These are phyloP conservation scores for Caenorhabditis brenneri DNA, from an alignment of 1,140 invertebrate species.

Conservation along the genomic window DNA sequence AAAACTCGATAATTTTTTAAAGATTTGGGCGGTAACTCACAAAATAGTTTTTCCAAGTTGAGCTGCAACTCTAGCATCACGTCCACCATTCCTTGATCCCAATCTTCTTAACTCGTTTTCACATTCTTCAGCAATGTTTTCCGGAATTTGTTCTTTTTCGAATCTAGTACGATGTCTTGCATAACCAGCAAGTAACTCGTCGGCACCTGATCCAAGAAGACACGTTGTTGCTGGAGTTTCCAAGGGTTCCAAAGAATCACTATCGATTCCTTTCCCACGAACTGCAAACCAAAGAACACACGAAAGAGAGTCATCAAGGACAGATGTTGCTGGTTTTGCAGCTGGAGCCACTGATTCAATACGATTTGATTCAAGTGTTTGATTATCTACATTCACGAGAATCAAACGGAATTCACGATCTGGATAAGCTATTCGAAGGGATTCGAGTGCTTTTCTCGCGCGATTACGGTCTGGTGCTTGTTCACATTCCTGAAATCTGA, in stretches of 20 bases:
- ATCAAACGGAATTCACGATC: conserved; percentile 24
- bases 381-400: conserved; percentile 43
- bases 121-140: conserved; percentile 50
- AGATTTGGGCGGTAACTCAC: not conserved
- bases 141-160: conserved; percentile 14
- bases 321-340: conserved; percentile 75
- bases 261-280: conserved; percentile 75
- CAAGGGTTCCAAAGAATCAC: not conserved
- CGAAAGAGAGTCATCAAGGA: conserved; percentile 91
- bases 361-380: not conserved
- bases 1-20: no score
- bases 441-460: not conserved
- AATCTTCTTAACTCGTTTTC: conserved; percentile 55
- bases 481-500: conserved; percentile 9
- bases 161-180: conserved; percentile 74
- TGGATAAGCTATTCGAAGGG: conserved; percentile 4
- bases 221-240: conserved; percentile 75
- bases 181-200: conserved; percentile 95
- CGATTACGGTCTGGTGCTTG: not conserved
- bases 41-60: conserved; percentile 73
- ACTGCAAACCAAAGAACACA: conserved; percentile 95
- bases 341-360: not conserved
- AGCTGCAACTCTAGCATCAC: conserved; percentile 85
- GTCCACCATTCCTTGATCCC: conserved; percentile 81
- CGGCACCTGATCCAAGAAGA: conserved; percentile 89